Percentiles rank a stretch among this genome's conserved stretches.
These are phyloP conservation scores for Nomada goodeniana DNA, from an alignment of 2,888 invertebrate species.

Conservation along the genomic window DNA sequence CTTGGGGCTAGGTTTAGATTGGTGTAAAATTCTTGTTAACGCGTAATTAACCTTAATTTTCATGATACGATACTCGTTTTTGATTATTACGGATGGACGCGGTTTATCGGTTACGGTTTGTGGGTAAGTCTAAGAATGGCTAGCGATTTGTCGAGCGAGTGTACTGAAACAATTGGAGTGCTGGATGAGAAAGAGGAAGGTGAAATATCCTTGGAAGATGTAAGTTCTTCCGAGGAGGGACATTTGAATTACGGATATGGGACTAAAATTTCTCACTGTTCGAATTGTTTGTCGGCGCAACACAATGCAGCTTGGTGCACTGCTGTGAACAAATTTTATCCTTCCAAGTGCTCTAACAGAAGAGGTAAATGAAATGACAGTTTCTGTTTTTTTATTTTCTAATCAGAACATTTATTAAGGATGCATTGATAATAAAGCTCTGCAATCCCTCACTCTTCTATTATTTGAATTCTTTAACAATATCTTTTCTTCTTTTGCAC, in stretches of 20 bases:
- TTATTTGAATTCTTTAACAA: no score
- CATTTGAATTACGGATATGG: slow-evolving; percentile 72
- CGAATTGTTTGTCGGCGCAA: slow-evolving; percentile 71
- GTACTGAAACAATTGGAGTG: slow-evolving; percentile 77
- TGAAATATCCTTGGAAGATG: slow-evolving; percentile 82
- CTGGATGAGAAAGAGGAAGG: slow-evolving; percentile 82
- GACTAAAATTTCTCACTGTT: slow-evolving; percentile 66
- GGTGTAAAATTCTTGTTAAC: slow-evolving; percentile 26
- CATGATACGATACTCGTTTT: slow-evolving; percentile 10
- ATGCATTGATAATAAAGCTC: neutral
- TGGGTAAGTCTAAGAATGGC: slow-evolving; percentile 78
- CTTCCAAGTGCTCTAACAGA: slow-evolving; percentile 47
- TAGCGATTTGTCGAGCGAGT: slow-evolving; percentile 80
- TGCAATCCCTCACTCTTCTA: neutral
- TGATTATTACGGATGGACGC: slow-evolving; percentile 52
- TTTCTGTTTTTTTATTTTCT: neutral
- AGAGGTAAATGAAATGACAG: slow-evolving; percentile 62
- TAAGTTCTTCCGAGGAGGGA: slow-evolving; percentile 82
- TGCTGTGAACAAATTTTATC: slow-evolving; percentile 44
- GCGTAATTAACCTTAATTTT: slow-evolving; percentile 54
- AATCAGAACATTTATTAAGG: neutral
- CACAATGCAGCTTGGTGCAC: slow-evolving; percentile 76
- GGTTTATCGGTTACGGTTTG: slow-evolving; percentile 35
- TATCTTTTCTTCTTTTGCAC: neutral
- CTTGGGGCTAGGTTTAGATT: slow-evolving; percentile 36